A percentile compares a stretch with the other conserved stretches of the same genome.
Evolutionary conservation across 2,888 invertebrate species (phyloP).

Genomic region (Dicycla oo): DNA sequence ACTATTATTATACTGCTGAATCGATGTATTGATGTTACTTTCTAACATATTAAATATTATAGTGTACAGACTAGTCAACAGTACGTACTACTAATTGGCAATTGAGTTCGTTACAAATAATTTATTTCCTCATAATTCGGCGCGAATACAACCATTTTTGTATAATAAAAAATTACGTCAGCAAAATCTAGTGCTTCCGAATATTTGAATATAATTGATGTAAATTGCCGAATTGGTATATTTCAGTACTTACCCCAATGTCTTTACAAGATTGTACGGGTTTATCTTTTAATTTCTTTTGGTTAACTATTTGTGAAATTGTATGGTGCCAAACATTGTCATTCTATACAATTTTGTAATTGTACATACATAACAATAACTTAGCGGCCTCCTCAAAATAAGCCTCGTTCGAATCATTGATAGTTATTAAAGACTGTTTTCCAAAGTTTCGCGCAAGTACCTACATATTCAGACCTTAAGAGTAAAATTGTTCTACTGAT

Average conservation of each 20-base stretch:
- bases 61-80: conserved; percentile 23
- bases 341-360: conserved; percentile 64
- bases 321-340: conserved; percentile 72
- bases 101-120: conserved; percentile 22
- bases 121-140: conserved; percentile 22
- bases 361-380: conserved; percentile 41
- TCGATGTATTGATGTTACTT: conserved; percentile 37
- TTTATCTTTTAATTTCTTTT: conserved; percentile 9
- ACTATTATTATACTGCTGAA: conserved; percentile 7
- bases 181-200: conserved; percentile 69
- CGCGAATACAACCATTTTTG: conserved; percentile 44
- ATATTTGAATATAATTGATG: conserved; percentile 36
- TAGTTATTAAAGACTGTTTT: conserved; percentile 2
- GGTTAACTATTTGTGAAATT: conserved; percentile 61
- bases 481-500: neutral
- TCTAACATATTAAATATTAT: conserved; percentile 8
- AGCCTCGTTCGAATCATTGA: conserved; percentile 20
- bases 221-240: conserved; percentile 22
- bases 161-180: conserved; percentile 41
- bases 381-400: conserved; percentile 15
- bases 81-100: conserved; percentile 20
- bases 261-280: conserved; percentile 20
- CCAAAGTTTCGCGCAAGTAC: neutral
- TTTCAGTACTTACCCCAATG: conserved; percentile 20
- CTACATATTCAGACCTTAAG: conserved; percentile 6